Evolutionary conservation across 2,888 invertebrate genomes (phyloP), one percentile per base, ranked within the genome.

Genomic region (Andrena minutula): DNA sequence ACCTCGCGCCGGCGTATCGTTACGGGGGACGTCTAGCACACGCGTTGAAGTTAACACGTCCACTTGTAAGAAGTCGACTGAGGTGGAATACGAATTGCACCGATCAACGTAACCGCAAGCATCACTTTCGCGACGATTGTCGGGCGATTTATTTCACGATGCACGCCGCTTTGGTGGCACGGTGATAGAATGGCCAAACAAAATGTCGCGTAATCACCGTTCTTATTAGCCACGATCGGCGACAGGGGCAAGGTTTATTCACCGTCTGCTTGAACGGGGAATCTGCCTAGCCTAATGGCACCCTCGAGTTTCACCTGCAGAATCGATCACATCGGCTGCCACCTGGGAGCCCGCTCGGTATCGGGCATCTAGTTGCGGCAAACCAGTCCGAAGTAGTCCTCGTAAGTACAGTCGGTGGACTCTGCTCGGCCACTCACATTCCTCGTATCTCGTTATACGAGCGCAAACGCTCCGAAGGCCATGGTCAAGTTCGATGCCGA

Each of bases 401-500:
- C 73, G 87, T 79, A 77, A 81, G 85, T 86, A 77, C 76, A 70
- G 72, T 63, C 79, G 68, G 78, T 61, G 65, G 75, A 80, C 83
- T 88, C 85, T 77, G 79, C 85, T 73, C 82, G 79, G 65, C 84
- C 84, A 79, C 81, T 87, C 83, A 66, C 88, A 88, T 88, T 88
- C 88, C 86, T 87, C 88, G 86, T 86, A 85, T 88, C 88, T 88
- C 87, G 86, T 88, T 88, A 87, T 86, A 87, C 76, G 82, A 75
- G 72, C 75, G 82, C 85, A 84, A 87, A 88, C 79, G 56, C 78
- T 73, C 30, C 75, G 87, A 89, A 88, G 88, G 89, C 87, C 87
- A 89, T 70, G 89, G 89, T 85, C 89, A 89, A 89, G 89, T 89
- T 88, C 89, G 89, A 88, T 86, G 88, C 80, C 83, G 85, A 88